Evolutionary conservation across 64 coral and sea anemone species (phyloP).

Genomic region (Montipora capricornis): DNA sequence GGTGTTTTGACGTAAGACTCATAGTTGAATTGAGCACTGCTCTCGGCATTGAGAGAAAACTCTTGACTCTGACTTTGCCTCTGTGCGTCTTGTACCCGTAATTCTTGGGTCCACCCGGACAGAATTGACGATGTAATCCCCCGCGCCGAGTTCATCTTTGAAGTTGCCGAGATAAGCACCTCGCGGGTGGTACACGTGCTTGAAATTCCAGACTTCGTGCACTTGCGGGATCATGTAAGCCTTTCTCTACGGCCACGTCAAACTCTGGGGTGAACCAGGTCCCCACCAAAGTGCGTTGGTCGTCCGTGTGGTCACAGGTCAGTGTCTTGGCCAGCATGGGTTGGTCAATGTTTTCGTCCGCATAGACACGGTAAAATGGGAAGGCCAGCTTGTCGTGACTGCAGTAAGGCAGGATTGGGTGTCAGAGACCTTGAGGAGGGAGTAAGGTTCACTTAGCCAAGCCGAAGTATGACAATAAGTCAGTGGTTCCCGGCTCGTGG

Average conservation of each 20-base stretch:
- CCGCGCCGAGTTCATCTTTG: background rate
- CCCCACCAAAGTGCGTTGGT: background rate
- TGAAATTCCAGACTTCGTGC: conserved; percentile 49
- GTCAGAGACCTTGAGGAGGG: conserved; percentile 8
- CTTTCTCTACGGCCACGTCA: background rate
- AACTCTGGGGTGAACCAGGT: conserved; percentile 29
- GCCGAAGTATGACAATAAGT: too few relatives aligned
- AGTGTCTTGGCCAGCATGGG: background rate
- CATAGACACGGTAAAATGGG: conserved; percentile 1
- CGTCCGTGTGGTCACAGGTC: background rate
- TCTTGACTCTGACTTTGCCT: background rate
- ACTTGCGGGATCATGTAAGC: conserved; percentile 27
- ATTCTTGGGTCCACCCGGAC: conserved; percentile 41
- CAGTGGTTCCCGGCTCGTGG: too few relatives aligned
- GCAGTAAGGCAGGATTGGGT: conserved; percentile 39
- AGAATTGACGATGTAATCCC: conserved; percentile 11
- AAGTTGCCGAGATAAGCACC: conserved; percentile 46
- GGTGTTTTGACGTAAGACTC: conserved; percentile 4
- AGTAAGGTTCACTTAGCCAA: background rate
- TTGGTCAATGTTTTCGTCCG: background rate
- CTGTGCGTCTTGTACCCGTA: background rate
- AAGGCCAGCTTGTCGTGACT: conserved; percentile 14
- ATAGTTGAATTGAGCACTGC: background rate
- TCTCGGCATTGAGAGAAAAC: background rate
- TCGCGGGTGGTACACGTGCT: background rate